Evolutionary conservation across 37 sponge, comb jelly and placozoan genomes (phyloP).

Genomic region (Mnemiopsis leidyi): DNA sequence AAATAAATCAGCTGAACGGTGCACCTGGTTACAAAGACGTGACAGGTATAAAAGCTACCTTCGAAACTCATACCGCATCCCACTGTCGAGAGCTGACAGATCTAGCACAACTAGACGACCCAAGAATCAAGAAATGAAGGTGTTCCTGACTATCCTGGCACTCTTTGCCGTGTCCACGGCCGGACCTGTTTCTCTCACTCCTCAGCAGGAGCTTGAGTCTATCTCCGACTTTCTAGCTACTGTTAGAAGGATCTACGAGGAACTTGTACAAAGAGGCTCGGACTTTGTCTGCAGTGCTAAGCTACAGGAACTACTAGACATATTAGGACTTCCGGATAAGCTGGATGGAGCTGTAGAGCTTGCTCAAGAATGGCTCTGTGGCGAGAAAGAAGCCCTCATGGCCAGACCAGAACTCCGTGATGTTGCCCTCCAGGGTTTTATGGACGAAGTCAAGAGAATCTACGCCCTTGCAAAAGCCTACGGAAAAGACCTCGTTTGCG

Average conservation of each 20-base stretch:
- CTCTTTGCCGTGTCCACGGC: not conserved
- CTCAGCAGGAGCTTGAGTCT: not conserved
- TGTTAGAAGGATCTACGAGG: not conserved
- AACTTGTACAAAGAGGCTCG: not conserved
- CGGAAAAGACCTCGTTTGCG: slow-evolving; percentile 13
- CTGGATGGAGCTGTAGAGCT: not conserved
- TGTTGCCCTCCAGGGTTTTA: slow-evolving; percentile 4
- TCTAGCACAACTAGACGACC: not conserved
- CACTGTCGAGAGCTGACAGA: not conserved
- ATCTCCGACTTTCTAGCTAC: not conserved
- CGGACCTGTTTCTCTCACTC: not conserved
- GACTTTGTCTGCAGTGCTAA: slow-evolving; percentile 32
- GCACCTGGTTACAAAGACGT: too few relatives aligned
- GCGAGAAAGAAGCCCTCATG: not conserved
- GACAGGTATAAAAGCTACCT: not conserved
- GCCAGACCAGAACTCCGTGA: not conserved
- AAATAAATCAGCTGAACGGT: too few relatives aligned
- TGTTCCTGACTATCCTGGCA: slow-evolving; percentile 16
- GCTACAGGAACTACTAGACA: slow-evolving; percentile 27
- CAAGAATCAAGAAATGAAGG: not conserved
- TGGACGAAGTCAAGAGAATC: not conserved
- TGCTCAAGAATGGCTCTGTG: slow-evolving; percentile 5
- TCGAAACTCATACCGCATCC: not conserved
- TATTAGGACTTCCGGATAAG: not conserved
- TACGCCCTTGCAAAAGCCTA: not conserved